These are phyloP conservation scores for Argyrosomus japonicus DNA, from an alignment of 2,113 vertebrate species.

Conservation along the genomic window DNA sequence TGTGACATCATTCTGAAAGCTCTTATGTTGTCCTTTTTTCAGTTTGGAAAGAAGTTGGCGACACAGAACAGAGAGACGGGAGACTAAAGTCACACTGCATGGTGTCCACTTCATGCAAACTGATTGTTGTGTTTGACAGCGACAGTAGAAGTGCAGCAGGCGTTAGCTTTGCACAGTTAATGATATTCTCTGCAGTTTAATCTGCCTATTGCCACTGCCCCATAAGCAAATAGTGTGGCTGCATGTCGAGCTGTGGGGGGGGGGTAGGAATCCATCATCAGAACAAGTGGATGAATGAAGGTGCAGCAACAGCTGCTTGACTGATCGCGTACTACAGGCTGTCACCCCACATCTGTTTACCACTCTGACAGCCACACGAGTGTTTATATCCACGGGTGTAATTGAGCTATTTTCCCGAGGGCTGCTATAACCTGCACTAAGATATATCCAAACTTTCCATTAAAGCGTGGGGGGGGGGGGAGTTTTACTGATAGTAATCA, in stretches of 20 bases:
- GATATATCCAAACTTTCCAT: slow-evolving; percentile 76
- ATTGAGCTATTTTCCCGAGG: slow-evolving; percentile 76
- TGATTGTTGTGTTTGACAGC: slow-evolving; percentile 48
- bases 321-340: slow-evolving; percentile 47
- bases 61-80: slow-evolving; percentile 10
- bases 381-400: slow-evolving; percentile 72
- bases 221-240: slow-evolving; percentile 62
- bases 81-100: slow-evolving; percentile 21
- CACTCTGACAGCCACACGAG: slow-evolving; percentile 53
- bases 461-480: slow-evolving; percentile 60
- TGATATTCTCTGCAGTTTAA: slow-evolving; percentile 64
- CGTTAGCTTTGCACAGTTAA: slow-evolving; percentile 41
- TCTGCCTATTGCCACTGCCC: slow-evolving; percentile 60
- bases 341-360: slow-evolving; percentile 78
- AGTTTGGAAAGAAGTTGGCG: slow-evolving; percentile 27
- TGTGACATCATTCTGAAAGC: slow-evolving; percentile 65
- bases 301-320: slow-evolving; percentile 68
- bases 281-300: slow-evolving; percentile 69
- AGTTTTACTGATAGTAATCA: slow-evolving; percentile 72
- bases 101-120: slow-evolving; percentile 46
- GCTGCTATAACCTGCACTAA: slow-evolving; percentile 69
- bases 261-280: slow-evolving; percentile 50
- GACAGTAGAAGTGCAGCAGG: slow-evolving; percentile 29
- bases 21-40: slow-evolving; percentile 42
- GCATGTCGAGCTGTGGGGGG: slow-evolving; percentile 29